Evolutionary conservation across 2,888 invertebrate species (phyloP).

Genomic region (Drosophila conformis): DNA sequence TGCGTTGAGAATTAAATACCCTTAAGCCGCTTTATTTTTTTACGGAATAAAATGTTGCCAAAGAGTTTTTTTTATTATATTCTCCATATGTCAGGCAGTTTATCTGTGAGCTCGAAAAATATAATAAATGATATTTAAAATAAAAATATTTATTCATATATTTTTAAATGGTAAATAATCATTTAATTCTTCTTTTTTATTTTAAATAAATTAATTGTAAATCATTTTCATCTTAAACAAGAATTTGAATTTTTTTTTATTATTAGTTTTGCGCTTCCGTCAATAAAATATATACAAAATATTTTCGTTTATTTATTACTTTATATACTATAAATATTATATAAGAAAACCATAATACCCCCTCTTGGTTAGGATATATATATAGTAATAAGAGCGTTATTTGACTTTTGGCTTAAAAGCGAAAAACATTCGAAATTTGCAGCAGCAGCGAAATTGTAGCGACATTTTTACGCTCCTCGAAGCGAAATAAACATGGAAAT

Average conservation of each 20-base stretch:
- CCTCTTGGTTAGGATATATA: slow-evolving; percentile 10
- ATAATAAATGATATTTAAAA: neutral
- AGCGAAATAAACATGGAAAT: slow-evolving; percentile 81
- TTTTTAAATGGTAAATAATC: neutral
- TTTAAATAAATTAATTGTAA: neutral
- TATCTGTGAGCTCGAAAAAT: neutral
- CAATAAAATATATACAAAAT: neutral
- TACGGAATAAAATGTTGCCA: neutral
- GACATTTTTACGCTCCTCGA: slow-evolving; percentile 76
- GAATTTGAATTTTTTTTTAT: neutral
- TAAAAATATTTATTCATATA: too few relatives aligned
- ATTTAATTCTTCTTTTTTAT: neutral
- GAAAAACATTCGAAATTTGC: slow-evolving; percentile 29
- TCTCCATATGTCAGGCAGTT: neutral
- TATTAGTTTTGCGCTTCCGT: neutral
- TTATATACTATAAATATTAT: neutral
- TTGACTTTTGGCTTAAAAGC: slow-evolving; percentile 40
- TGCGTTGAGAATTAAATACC: slow-evolving; percentile 6
- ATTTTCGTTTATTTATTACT: neutral
- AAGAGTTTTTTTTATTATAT: neutral
- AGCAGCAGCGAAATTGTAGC: slow-evolving; percentile 49
- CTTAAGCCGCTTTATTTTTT: slow-evolving; percentile 4
- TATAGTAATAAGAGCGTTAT: slow-evolving; percentile 51
- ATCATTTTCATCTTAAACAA: neutral
- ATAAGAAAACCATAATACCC: neutral